A percentile compares a stretch with the other conserved stretches of the same genome.
Conservation (phyloP, 1,140 invertebrate species). For the Drosophila teissieri region DNA sequence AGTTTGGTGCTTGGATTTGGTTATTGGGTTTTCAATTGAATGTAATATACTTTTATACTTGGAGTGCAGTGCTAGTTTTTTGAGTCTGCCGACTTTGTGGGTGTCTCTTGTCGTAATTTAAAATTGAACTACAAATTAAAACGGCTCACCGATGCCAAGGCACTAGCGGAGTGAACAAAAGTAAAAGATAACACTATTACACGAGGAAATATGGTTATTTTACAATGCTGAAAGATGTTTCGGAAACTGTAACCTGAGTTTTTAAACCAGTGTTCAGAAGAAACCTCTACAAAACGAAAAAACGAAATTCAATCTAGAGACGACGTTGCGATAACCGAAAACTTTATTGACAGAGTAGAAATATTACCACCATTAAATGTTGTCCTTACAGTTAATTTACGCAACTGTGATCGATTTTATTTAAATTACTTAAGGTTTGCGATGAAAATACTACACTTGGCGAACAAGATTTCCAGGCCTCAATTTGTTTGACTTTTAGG, state of each 20-base stretch:
- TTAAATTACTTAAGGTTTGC: background rate
- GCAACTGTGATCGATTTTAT: slow-evolving; percentile 3
- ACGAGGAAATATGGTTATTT: slow-evolving; percentile 30
- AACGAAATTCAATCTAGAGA: background rate
- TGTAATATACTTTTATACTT: slow-evolving; percentile 29
- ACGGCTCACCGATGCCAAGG: slow-evolving; percentile 46
- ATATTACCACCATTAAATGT: too few species aligned
- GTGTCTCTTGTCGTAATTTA: slow-evolving; percentile 10
- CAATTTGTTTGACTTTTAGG: slow-evolving; percentile 8
- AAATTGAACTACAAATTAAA: slow-evolving; percentile 46
- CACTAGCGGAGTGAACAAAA: slow-evolving; percentile 43
- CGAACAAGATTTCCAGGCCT: background rate
- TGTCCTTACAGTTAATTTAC: background rate
- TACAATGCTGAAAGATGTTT: slow-evolving; percentile 39
- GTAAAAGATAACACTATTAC: slow-evolving; percentile 36
- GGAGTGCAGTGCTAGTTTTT: slow-evolving; percentile 47
- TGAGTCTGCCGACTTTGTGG: slow-evolving; percentile 11
- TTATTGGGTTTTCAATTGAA: slow-evolving; percentile 27
- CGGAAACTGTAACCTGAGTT: background rate
- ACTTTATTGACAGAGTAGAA: background rate
- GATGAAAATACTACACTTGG: background rate
- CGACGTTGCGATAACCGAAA: background rate
- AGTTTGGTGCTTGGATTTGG: slow-evolving; percentile 13
- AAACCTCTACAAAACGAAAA: too few species aligned
- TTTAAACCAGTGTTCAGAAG: too few species aligned